phyloP scores from a whole-genome alignment of 2,888 invertebrate genomes.

The Stenolophus ochropezus region DNA sequence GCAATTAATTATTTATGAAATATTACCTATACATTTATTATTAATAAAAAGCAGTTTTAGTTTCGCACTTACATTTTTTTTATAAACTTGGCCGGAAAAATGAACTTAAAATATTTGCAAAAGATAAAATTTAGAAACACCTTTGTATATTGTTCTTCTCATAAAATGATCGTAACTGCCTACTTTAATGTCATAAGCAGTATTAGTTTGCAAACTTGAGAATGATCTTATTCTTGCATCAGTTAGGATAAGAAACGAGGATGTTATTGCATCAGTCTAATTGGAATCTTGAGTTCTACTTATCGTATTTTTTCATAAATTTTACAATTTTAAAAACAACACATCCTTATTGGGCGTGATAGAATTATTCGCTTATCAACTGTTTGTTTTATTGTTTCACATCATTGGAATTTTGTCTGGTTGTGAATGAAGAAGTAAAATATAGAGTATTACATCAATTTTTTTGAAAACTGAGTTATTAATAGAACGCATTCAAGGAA shows the following conservation, averaged over 20 bases:
- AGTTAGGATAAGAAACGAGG: background rate
- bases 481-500: background rate
- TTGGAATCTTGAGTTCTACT: background rate
- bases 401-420: constrained; percentile 14
- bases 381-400: background rate
- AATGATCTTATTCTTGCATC: background rate
- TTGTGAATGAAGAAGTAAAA: background rate
- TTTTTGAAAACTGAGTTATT: background rate
- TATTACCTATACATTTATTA: no score
- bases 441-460: background rate
- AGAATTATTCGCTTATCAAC: background rate
- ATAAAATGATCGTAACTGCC: no score
- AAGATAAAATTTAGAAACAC: no score
- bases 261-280: background rate
- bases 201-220: background rate
- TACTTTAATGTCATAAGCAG: no score
- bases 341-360: background rate
- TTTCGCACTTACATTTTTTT: no score
- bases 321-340: background rate
- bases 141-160: no score
- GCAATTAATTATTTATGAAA: no score
- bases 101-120: no score
- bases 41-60: no score
- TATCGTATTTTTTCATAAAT: background rate
- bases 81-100: no score